phyloP scores from a whole-genome alignment of 2,888 invertebrate species.

The Allolobophora icterica region DNA sequence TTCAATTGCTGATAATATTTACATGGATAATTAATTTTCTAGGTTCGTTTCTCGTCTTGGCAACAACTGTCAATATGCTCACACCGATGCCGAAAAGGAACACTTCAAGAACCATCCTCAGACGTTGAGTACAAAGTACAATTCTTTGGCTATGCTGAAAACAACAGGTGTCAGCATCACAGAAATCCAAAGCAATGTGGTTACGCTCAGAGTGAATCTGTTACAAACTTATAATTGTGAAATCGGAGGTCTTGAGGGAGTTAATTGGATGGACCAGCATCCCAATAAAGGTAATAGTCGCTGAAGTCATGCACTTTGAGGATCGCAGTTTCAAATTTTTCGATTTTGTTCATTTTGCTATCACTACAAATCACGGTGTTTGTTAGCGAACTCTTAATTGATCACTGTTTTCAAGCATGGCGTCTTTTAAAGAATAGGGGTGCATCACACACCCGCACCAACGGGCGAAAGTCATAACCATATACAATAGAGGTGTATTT shows the following conservation, averaged over 20 bases:
- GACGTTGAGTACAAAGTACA: neutral
- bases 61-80: neutral
- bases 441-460: too few species aligned
- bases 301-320: neutral
- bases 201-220: neutral
- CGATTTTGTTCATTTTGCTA: neutral
- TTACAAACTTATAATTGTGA: neutral
- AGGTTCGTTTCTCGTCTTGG: neutral
- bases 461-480: too few species aligned
- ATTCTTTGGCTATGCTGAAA: neutral
- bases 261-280: constrained; percentile 11
- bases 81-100: neutral
- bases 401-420: too few species aligned
- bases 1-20: too few species aligned
- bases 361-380: neutral
- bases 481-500: too few species aligned
- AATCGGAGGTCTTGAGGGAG: neutral
- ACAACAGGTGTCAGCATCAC: neutral
- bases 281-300: neutral
- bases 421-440: too few species aligned
- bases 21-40: too few species aligned
- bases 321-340: too few species aligned
- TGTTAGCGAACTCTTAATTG: too few species aligned
- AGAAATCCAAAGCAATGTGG: neutral
- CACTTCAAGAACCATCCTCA: neutral